Evolutionary conservation across 2,888 invertebrate species (phyloP).

Genomic region (Drosophila imparisetae): DNA sequence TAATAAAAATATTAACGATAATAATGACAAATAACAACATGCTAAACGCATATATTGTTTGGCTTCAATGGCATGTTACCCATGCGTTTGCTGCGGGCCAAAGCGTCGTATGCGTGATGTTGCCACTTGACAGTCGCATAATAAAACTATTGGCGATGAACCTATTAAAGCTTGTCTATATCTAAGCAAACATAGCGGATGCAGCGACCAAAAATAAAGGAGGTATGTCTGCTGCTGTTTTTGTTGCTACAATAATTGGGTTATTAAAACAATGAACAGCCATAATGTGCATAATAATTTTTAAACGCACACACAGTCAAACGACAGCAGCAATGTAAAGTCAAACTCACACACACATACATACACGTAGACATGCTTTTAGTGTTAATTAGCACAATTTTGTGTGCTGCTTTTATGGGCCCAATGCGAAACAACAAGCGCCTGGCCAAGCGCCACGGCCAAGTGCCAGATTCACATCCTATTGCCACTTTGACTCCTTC

Average conservation of each 20-base stretch:
- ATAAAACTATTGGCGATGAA: slow-evolving; percentile 41
- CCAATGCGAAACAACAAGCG: slow-evolving; percentile 69
- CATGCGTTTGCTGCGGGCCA: slow-evolving; percentile 28
- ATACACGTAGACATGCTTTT: slow-evolving; percentile 63
- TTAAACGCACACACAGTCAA: slow-evolving; percentile 52
- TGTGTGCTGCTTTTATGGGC: slow-evolving; percentile 75
- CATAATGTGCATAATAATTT: slow-evolving; percentile 79
- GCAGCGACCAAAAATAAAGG: not conserved
- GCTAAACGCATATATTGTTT: slow-evolving; percentile 45
- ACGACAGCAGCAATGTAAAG: slow-evolving; percentile 23
- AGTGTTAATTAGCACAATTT: slow-evolving; percentile 81
- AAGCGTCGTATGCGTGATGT: slow-evolving; percentile 69
- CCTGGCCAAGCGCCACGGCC: slow-evolving; percentile 71
- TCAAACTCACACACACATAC: slow-evolving; percentile 36
- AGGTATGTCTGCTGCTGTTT: not conserved
- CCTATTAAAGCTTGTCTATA: not conserved
- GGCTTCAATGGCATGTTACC: slow-evolving; percentile 62
- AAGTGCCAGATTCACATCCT: slow-evolving; percentile 64
- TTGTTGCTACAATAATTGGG: slow-evolving; percentile 65
- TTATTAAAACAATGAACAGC: slow-evolving; percentile 73
- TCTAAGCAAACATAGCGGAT: slow-evolving; percentile 19
- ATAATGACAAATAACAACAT: slow-evolving; percentile 42
- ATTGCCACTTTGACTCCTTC: slow-evolving; percentile 10
- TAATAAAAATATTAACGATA: slow-evolving; percentile 34
- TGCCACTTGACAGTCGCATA: slow-evolving; percentile 58